phyloP scores from a whole-genome alignment of 2,113 vertebrate species.

The Microcebus lehilahytsara region DNA sequence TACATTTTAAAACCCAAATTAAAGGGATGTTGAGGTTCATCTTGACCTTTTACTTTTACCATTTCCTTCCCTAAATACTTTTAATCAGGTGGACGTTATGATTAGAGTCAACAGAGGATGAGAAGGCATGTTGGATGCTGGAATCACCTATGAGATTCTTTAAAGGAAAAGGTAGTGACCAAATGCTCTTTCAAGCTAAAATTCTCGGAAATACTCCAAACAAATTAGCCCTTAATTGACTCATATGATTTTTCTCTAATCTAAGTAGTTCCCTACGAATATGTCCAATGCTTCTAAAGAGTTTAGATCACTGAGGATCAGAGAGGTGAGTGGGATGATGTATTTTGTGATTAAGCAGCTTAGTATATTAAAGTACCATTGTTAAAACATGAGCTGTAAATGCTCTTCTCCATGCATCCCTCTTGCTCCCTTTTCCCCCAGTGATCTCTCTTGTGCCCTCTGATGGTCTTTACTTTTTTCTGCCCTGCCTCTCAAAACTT shows the following conservation, averaged over 20 bases:
- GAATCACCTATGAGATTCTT: constrained; percentile 24
- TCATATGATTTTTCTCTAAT: constrained; percentile 51
- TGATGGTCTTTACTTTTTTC: neutral
- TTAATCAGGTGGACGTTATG: neutral
- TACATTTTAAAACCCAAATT: constrained; percentile 30
- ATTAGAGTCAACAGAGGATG: neutral
- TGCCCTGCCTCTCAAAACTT: neutral
- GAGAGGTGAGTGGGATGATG: constrained; percentile 14
- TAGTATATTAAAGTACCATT: constrained; percentile 40
- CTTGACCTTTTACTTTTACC: constrained; percentile 31
- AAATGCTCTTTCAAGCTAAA: constrained; percentile 56
- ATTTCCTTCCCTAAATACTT: constrained; percentile 11
- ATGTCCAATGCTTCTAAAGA: neutral
- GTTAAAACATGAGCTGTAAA: constrained; percentile 37
- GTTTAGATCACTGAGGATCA: constrained; percentile 44
- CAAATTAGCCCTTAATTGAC: constrained; percentile 51
- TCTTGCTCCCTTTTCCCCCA: neutral
- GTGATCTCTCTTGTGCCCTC: neutral
- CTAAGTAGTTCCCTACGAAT: constrained; percentile 54
- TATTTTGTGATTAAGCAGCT: constrained; percentile 44
- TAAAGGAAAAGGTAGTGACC: constrained; percentile 48
- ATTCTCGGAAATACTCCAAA: constrained; percentile 59
- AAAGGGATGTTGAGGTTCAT: constrained; percentile 4
- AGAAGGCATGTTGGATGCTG: neutral
- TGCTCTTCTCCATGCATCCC: neutral